Evolutionary conservation across 1,140 invertebrate species (phyloP), one percentile per base, ranked within the genome.

Genomic region (Rhyacophila brunnea): DNA sequence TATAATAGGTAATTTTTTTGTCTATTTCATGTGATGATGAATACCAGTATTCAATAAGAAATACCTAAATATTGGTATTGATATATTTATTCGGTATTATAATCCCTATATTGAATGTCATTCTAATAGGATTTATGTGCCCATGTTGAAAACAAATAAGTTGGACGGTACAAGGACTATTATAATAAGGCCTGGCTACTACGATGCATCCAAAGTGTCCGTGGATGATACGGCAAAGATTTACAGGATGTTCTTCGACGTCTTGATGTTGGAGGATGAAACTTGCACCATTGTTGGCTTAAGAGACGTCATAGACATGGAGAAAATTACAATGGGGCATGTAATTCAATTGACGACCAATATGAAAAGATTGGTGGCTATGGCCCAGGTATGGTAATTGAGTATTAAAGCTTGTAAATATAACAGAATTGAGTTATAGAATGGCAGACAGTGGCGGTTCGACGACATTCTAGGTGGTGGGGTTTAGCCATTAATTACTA

Each of bases 311-410:
- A 19, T 80, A 2, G 80, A 82, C 51, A 49, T 81, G 17, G 56
- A 65, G 3, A 70, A 74, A 7, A 64, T 75, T 1, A 70, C 66
- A 7, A 60, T 75, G 17, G 71, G 64, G 2, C 78, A 82, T 59
- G 65, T 80, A 7, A 55, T 73, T 1, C 78, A 81, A 48, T 73
- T 72, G 43, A 81, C 72, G 0, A 70, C 71, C 1, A 57, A 78
- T 32, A 66, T 83, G 9, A 81, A 79, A 64, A 83, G 82, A 63
- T 67, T 83, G 44, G 71, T 79, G 2, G 72, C 77, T 0, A 74
- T 79, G 19, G 71, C 70, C 28, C 79, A 82, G 66, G 77, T 79
- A 67, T 13, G 18, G 13, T 17, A 2, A 20, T n/a, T n/a, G n/a
- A n/a, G n/a, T n/a, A n/a, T n/a, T n/a, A n/a, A n/a, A n/a, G n/a